Base-by-base conservation (phyloP, 2,888 invertebrate species). In the Epirrhoe alternata region DNA sequence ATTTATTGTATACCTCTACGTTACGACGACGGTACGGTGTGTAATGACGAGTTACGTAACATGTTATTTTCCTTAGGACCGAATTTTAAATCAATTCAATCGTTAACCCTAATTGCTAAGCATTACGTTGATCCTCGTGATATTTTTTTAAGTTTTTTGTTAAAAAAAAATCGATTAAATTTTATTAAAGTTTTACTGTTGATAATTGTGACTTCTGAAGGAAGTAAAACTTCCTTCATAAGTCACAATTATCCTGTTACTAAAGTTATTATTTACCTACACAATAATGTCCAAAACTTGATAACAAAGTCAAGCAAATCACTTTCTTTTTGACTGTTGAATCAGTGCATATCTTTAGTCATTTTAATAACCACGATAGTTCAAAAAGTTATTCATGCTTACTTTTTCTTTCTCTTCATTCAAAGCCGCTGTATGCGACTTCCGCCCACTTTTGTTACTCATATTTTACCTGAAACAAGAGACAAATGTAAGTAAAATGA, bases 381-480 rank as follows among this genome's bases (percentile, higher is more conserved):
- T n/a, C n/a, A n/a, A n/a, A n/a, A n/a, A n/a, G n/a, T n/a, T 42
- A 12, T 12, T 42, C 3, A 12, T 12, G 12, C 16, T 49, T 50
- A 88, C 90, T 85, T 89, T 92, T 53, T 90, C 90, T 72, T 89
- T 91, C 33, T 93, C 93, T 50, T 93, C 92, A 16, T 68, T 81
- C 16, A 84, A 79, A 52, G 83, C 83, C 42, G 73, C 53, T 30
- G 58, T 71, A 24, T 73, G 70, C 63, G 87, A 78, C 71, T 91
- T 88, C 55, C 90, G 87, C 77, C 87, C 82, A 72, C 81, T 83
- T 69, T 88, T 92, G 76, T 90, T 89, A 84, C 92, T 93, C 93
- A 93, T 93, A 66, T 70, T 84, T 83, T 70, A 86, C 77, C 91
- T 92, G 86, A 12, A 81, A 86, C 77, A 72, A 80, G 70, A 58